Conservation (phyloP, 2,113 vertebrate species). For the Tragelaphus buxtoni region DNA sequence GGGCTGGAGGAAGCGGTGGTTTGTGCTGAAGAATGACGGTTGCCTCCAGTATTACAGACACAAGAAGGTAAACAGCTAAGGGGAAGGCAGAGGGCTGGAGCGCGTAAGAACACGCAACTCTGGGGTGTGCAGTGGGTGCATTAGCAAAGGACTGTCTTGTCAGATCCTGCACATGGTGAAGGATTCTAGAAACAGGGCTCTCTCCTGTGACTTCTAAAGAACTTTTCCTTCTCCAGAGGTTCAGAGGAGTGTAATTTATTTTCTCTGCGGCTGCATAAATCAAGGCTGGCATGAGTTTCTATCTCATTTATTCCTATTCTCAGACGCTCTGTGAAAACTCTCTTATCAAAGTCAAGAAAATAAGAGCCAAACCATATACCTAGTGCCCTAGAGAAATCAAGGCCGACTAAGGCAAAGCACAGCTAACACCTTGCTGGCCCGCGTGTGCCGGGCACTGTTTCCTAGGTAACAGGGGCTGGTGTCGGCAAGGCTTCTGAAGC, state of each 20-base stretch:
- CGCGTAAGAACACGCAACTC: background rate
- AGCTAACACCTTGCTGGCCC: background rate
- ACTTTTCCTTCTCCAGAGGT: background rate
- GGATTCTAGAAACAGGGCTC: background rate
- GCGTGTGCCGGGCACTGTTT: no score
- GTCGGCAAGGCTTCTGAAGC: background rate
- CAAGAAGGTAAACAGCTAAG: constrained; percentile 84
- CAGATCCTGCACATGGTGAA: background rate
- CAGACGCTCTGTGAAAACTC: constrained; percentile 22
- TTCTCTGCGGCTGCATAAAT: constrained; percentile 20
- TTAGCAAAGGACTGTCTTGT: background rate
- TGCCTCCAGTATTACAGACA: constrained; percentile 91
- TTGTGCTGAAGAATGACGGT: constrained; percentile 89
- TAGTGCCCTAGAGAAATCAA: constrained; percentile 6
- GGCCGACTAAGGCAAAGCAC: background rate
- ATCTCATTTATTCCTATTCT: constrained; percentile 21
- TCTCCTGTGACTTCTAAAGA: background rate
- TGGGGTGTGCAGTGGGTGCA: no score
- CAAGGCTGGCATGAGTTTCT: constrained; percentile 30
- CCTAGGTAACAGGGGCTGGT: background rate
- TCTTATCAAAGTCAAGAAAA: constrained; percentile 38
- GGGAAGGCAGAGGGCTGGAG: background rate
- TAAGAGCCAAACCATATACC: background rate
- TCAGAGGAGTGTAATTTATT: background rate
- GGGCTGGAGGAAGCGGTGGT: constrained; percentile 97